Evolutionary conservation across 2,113 vertebrate species (phyloP).

Genomic region (Plecotus auritus): DNA sequence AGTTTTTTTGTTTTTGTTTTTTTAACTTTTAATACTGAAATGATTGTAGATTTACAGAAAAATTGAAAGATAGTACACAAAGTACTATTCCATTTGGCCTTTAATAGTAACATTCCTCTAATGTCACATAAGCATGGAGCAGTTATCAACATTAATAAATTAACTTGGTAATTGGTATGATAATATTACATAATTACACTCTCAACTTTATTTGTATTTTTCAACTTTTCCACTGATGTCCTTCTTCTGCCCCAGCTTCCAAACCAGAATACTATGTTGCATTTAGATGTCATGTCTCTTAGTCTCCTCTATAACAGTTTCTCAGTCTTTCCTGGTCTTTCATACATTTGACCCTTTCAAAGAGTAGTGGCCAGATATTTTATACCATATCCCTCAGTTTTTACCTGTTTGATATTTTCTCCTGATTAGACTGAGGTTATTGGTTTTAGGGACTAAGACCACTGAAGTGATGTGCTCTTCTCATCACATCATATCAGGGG

Average conservation of each 20-base stretch:
- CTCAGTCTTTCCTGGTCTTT: not conserved
- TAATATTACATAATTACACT: not conserved
- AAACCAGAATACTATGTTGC: not conserved
- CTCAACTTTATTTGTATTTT: not conserved
- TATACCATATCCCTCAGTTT: not conserved
- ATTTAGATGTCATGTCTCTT: not conserved
- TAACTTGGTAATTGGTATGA: not conserved
- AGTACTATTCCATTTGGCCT: not conserved
- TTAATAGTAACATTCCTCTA: not conserved
- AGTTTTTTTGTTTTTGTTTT: not conserved
- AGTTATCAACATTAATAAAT: constrained; percentile 14
- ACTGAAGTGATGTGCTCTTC: not conserved
- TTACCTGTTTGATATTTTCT: not conserved
- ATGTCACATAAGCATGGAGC: not conserved
- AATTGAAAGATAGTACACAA: not conserved
- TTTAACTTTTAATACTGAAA: constrained; percentile 21
- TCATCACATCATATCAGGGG: not conserved
- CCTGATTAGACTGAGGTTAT: not conserved
- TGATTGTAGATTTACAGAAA: not conserved
- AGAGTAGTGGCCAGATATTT: not conserved
- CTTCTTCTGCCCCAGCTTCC: not conserved
- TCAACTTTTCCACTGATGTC: not conserved
- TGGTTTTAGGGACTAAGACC: not conserved
- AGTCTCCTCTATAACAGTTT: not conserved
- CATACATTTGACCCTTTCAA: not conserved